Percentiles rank a stretch among this genome's conserved stretches.
These are phyloP conservation scores for Cephalopterus ornatus DNA, from an alignment of 2,113 vertebrate genomes.

Conservation along the genomic window DNA sequence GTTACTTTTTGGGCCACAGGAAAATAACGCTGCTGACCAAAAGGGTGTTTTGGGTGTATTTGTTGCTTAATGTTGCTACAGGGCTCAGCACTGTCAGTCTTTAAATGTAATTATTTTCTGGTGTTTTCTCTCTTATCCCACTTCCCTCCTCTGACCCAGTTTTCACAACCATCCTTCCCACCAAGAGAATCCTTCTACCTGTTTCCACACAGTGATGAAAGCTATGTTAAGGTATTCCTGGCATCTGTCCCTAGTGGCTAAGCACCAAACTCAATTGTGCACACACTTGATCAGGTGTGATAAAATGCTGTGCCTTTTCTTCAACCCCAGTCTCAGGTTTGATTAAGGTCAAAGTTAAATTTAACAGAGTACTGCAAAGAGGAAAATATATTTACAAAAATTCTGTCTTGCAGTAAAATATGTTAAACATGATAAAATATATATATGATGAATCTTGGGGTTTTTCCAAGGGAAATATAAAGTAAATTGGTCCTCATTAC, in stretches of 20 bases:
- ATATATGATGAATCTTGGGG: background rate
- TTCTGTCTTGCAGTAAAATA: background rate
- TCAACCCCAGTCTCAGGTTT: background rate
- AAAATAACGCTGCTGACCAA: background rate
- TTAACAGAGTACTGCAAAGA: background rate
- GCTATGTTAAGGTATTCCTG: background rate
- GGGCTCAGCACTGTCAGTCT: background rate
- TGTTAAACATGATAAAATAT: background rate
- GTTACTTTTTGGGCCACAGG: background rate
- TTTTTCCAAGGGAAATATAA: background rate
- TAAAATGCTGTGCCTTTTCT: background rate
- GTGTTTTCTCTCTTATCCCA: background rate
- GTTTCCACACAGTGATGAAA: background rate
- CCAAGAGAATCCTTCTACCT: background rate
- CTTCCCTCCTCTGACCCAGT: background rate
- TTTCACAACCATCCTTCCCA: background rate
- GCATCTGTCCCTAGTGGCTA: background rate
- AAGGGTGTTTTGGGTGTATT: background rate
- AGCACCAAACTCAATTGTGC: background rate
- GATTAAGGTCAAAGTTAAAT: conserved; percentile 19
- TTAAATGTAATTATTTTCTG: background rate
- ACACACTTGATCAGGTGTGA: background rate
- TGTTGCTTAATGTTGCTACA: background rate
- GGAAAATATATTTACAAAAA: background rate
- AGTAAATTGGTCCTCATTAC: background rate